Percentiles rank a stretch among this genome's conserved stretches.
Evolutionary conservation across 64 coral and sea anemone genomes (phyloP).

Genomic region (Porites lutea): DNA sequence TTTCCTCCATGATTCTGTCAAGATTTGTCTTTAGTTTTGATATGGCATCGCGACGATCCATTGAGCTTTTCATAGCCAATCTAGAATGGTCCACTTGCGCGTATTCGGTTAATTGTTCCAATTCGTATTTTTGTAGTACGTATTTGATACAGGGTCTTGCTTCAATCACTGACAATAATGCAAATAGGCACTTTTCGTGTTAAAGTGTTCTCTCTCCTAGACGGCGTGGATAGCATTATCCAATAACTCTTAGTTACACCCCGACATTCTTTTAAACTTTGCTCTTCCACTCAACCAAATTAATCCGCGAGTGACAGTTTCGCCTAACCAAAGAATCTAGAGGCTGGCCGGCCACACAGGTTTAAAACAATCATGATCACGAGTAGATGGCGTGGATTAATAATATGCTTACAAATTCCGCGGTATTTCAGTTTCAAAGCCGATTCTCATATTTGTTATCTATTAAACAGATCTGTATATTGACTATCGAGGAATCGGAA

Average conservation of each 20-base stretch:
- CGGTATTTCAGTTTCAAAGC: not conserved
- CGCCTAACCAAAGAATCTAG: too few species aligned
- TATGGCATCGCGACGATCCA: constrained; percentile 22
- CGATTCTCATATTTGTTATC: not conserved
- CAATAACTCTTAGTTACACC: not conserved
- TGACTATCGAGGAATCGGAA: not conserved
- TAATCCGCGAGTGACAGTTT: not conserved
- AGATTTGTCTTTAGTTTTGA: constrained; percentile 27
- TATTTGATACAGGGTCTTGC: too few species aligned
- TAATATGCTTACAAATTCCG: not conserved
- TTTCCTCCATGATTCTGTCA: constrained; percentile 44
- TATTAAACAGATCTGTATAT: not conserved
- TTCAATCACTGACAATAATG: not conserved
- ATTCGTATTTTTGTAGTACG: too few species aligned
- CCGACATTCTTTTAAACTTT: not conserved
- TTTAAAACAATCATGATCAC: not conserved
- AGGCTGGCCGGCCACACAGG: not conserved
- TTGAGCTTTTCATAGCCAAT: not conserved
- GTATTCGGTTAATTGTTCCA: not conserved
- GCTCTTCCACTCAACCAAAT: not conserved
- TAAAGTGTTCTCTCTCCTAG: not conserved
- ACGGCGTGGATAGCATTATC: not conserved
- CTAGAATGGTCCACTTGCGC: too few species aligned
- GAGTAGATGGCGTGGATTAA: not conserved
- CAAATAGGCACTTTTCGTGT: not conserved